Conservation (phyloP, 1,140 invertebrate species). For the Ceratina japonica region DNA sequence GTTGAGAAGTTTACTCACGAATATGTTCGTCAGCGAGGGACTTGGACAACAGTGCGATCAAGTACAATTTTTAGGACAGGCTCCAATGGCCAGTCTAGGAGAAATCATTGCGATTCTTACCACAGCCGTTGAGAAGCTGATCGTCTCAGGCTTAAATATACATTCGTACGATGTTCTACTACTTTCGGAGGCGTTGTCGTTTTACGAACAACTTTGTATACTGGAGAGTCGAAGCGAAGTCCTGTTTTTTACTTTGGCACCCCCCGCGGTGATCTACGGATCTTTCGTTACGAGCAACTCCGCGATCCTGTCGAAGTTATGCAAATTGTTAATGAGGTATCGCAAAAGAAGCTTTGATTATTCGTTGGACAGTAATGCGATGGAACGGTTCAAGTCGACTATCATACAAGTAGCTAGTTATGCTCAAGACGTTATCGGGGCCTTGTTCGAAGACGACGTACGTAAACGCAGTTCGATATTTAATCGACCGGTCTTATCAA, state of each 20-base stretch:
- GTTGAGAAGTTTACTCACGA: constrained; percentile 64
- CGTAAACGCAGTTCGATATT: constrained; percentile 4
- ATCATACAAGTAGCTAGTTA: constrained; percentile 54
- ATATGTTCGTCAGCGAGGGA: constrained; percentile 66
- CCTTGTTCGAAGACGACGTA: constrained; percentile 65
- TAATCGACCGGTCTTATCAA: not conserved
- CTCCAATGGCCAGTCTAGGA: constrained; percentile 51
- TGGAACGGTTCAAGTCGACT: constrained; percentile 27
- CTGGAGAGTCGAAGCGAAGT: constrained; percentile 59
- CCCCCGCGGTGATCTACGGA: constrained; percentile 70
- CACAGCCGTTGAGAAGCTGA: constrained; percentile 57
- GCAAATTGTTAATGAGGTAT: constrained; percentile 68
- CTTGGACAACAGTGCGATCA: constrained; percentile 50
- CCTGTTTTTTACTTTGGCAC: constrained; percentile 65
- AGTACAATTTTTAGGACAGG: constrained; percentile 68
- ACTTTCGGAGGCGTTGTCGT: constrained; percentile 67
- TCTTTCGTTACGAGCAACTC: constrained; percentile 64
- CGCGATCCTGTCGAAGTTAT: constrained; percentile 67
- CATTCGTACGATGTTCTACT: constrained; percentile 63
- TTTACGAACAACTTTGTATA: constrained; percentile 68
- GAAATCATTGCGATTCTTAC: constrained; percentile 59
- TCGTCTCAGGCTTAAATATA: constrained; percentile 65
- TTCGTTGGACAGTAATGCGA: constrained; percentile 28
- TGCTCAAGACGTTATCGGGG: constrained; percentile 56
- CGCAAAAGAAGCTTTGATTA: constrained; percentile 35